A percentile compares a stretch with the other conserved stretches of the same genome.
Conservation (phyloP, 2,797 vertebrate species). For the Tokudaia tokunoshimensis region DNA sequence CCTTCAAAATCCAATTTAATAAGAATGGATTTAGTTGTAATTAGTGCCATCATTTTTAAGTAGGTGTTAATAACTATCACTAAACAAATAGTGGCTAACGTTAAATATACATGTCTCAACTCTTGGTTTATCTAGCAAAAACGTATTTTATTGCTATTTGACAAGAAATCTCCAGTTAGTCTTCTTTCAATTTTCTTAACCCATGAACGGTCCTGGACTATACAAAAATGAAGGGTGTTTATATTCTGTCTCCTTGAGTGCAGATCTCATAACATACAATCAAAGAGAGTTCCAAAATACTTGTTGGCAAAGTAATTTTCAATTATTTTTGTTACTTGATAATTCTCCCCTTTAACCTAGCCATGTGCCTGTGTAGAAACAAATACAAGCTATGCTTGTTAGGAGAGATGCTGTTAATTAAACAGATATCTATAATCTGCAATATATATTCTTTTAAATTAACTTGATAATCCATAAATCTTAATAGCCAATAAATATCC, state of each 20-base stretch:
- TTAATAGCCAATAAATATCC: slow-evolving; percentile 49
- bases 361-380: not conserved
- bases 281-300: not conserved
- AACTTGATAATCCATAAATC: slow-evolving; percentile 14
- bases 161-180: not conserved
- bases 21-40: slow-evolving; percentile 64
- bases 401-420: slow-evolving; percentile 3
- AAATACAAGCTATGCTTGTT: not conserved
- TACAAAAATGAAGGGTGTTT: not conserved
- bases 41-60: slow-evolving; percentile 58
- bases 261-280: not conserved
- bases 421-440: slow-evolving; percentile 2
- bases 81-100: slow-evolving; percentile 63
- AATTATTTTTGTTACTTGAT: slow-evolving; percentile 35
- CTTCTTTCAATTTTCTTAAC: slow-evolving; percentile 9
- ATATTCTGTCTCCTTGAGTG: not conserved
- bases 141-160: not conserved
- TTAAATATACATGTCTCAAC: slow-evolving; percentile 5
- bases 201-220: not conserved
- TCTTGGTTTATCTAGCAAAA: slow-evolving; percentile 35
- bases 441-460: slow-evolving; percentile 64
- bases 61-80: slow-evolving; percentile 19
- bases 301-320: slow-evolving; percentile 1
- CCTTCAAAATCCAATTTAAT: slow-evolving; percentile 63
- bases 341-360: not conserved